These are phyloP conservation scores for Lasioglossum leucozonium DNA, from an alignment of 2,888 invertebrate genomes.

Conservation along the genomic window DNA sequence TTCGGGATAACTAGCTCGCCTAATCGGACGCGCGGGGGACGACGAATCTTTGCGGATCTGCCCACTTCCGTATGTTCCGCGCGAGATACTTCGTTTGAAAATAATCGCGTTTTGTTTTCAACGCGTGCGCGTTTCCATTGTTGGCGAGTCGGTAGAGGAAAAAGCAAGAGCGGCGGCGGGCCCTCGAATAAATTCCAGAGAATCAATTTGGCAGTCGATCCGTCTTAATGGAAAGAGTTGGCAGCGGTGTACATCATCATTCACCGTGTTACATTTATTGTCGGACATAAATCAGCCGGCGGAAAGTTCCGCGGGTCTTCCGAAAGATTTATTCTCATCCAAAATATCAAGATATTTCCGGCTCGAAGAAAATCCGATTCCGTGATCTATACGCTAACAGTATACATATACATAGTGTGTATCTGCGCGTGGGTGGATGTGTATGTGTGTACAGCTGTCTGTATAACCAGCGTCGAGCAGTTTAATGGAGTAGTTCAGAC, in stretches of 20 bases:
- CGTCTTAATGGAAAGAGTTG: constrained; percentile 17
- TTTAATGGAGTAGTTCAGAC: constrained; percentile 52
- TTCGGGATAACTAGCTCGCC: neutral
- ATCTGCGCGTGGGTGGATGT: neutral
- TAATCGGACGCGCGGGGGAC: neutral
- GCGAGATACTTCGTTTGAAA: too few relatives aligned
- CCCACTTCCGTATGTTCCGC: too few relatives aligned
- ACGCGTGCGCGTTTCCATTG: too few relatives aligned
- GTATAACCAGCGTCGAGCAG: constrained; percentile 18
- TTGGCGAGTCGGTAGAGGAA: neutral
- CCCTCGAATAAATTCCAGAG: neutral
- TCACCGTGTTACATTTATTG: constrained; percentile 26
- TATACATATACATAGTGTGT: neutral
- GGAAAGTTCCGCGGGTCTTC: constrained; percentile 14
- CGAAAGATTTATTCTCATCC: constrained; percentile 43
- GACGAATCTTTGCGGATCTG: neutral
- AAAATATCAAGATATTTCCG: constrained; percentile 35
- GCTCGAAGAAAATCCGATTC: neutral
- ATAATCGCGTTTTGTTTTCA: too few relatives aligned
- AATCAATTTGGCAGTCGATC: constrained; percentile 15
- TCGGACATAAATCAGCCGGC: constrained; percentile 13
- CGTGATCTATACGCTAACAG: neutral
- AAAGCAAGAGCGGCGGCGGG: neutral
- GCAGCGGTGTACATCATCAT: neutral
- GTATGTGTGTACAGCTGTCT: neutral